Evolutionary conservation across 2,113 vertebrate genomes (phyloP).

Genomic region (Capra hircus): DNA sequence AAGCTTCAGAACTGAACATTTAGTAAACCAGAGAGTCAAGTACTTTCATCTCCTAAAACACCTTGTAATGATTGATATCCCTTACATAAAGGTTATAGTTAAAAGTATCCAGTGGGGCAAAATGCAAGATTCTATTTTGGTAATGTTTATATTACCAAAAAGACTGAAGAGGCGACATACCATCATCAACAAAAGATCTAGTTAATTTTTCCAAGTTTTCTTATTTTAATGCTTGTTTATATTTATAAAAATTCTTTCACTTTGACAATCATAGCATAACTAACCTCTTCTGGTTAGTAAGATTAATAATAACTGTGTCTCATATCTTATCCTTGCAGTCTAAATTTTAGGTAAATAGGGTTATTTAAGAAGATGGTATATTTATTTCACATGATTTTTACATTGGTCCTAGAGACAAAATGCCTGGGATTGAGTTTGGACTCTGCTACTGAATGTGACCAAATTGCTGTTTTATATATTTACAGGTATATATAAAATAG

Average conservation of each 20-base stretch:
- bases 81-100: background rate
- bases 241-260: background rate
- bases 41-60: background rate
- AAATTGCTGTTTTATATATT: background rate
- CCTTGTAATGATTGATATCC: background rate
- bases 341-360: background rate
- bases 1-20: background rate
- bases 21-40: background rate
- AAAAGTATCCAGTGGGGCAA: background rate
- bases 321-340: background rate
- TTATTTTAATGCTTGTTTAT: slow-evolving; percentile 5
- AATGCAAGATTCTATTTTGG: background rate
- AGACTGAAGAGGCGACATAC: slow-evolving; percentile 9
- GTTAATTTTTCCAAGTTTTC: background rate
- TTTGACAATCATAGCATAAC: background rate
- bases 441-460: background rate
- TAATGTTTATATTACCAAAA: slow-evolving; percentile 7
- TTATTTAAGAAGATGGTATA: background rate
- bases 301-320: slow-evolving; percentile 23
- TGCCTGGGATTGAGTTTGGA: background rate
- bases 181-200: background rate
- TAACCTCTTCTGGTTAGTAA: slow-evolving; percentile 20
- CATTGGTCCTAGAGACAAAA: background rate
- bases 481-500: background rate
- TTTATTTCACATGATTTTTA: background rate